phyloP scores from a whole-genome alignment of 2,888 invertebrate genomes.

The Cheilosia pagana region DNA sequence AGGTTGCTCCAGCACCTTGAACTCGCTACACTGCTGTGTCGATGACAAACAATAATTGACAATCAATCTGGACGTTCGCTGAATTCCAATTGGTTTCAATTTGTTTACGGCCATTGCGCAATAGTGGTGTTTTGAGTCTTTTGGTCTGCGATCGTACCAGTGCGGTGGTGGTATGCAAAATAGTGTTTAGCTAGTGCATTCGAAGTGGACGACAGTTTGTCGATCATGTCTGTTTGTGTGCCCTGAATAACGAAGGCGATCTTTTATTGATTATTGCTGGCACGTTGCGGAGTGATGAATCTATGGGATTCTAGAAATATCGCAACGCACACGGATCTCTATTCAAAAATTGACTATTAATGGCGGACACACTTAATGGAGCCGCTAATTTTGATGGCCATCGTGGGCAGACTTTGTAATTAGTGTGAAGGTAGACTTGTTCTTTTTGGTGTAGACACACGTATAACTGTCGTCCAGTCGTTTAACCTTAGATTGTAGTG shows the following conservation, averaged over 20 bases:
- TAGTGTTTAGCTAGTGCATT: conserved; percentile 52
- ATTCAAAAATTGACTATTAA: conserved; percentile 13
- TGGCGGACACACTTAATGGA: conserved; percentile 12
- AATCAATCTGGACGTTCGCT: conserved; percentile 59
- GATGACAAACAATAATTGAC: conserved; percentile 58
- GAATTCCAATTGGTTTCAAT: conserved; percentile 63
- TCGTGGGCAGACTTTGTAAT: background rate
- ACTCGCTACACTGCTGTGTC: conserved; percentile 37
- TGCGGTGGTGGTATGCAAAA: conserved; percentile 16
- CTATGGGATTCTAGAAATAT: conserved; percentile 50
- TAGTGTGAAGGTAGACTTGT: background rate
- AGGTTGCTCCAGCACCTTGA: conserved; percentile 72
- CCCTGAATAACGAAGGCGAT: conserved; percentile 57
- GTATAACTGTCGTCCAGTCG: too few relatives aligned
- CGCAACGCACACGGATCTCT: conserved; percentile 39
- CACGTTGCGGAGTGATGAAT: conserved; percentile 57
- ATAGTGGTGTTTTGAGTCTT: conserved; percentile 20
- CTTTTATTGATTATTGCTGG: conserved; percentile 50
- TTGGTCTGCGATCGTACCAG: conserved; percentile 1
- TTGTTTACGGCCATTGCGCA: conserved; percentile 66
- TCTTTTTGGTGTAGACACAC: background rate
- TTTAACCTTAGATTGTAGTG: too few relatives aligned
- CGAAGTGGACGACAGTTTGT: conserved; percentile 38
- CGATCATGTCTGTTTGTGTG: conserved; percentile 47
- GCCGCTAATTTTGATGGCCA: background rate